Evolutionary conservation across 2,797 vertebrate genomes (phyloP).

Genomic region (Rhynchonycteris naso): DNA sequence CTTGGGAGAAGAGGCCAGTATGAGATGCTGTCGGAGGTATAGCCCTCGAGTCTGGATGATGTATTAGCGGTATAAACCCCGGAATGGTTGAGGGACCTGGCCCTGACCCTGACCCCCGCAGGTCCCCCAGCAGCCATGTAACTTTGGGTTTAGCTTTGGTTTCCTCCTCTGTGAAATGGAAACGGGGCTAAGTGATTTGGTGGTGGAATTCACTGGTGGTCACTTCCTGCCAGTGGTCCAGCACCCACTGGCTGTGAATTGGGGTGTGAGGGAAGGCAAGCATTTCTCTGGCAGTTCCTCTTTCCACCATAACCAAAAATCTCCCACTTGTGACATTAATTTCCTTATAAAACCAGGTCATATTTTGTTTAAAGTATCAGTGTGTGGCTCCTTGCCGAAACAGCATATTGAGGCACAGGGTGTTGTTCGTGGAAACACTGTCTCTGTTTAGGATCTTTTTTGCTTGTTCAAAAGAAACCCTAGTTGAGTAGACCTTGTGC

Average conservation of each 20-base stretch:
- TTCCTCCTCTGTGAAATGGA: not conserved
- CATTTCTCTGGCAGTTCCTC: not conserved
- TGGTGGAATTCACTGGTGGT: not conserved
- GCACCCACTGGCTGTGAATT: not conserved
- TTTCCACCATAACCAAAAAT: not conserved
- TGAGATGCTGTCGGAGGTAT: constrained; percentile 99
- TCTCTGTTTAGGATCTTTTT: not conserved
- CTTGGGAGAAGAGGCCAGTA: constrained; percentile 98
- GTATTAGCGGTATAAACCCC: not conserved
- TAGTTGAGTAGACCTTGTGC: not conserved
- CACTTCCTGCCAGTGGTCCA: not conserved
- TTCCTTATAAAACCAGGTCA: not conserved
- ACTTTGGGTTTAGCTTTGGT: not conserved
- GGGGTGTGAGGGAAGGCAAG: not conserved
- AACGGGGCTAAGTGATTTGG: not conserved
- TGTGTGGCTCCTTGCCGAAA: not conserved
- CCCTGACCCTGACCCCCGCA: too few species aligned
- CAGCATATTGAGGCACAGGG: too few species aligned
- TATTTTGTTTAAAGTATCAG: not conserved
- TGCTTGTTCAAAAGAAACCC: not conserved
- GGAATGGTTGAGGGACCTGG: not conserved
- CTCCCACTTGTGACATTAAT: not conserved
- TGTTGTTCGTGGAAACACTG: accelerated
- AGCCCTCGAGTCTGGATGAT: not conserved
- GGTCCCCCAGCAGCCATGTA: too few species aligned